Base-by-base conservation (phyloP, 2,113 vertebrate species). In the Pitta sordida region DNA sequence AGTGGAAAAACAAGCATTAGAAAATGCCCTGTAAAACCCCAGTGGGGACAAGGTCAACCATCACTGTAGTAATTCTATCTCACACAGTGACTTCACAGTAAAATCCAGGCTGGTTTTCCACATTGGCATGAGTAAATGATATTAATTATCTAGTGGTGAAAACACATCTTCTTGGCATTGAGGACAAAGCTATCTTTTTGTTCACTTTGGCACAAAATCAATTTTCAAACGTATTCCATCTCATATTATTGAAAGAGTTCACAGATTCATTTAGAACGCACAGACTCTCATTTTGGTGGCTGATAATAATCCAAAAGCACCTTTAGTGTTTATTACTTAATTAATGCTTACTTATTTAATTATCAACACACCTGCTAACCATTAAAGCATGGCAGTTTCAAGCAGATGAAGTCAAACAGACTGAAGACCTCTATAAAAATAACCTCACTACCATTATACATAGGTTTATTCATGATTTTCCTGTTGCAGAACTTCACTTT, bases 91-190 rank as follows among this genome's bases (percentile, higher is more conserved):
- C 56, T 53, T 55, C 17, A 68, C 37, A 85, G 32, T 65, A 85
- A 85, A 90, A 94, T 53, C 59, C 64, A 91, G 69, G 80, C 51
- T 93, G 46, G 6, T 62, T 93, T 95, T 84, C 89, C 67, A 65
- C 43, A 51, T 0, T 55, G 77, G n/a, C 76, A 67, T n/a, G 76
- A 92, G 43, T 67, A 84, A 92, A 86, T 56, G 39, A 27, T 76
- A 67, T 83, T 84, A 88, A 92, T 93, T 86, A 91, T 70, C 64
- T 83, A 18, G 69, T 43, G 60, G 56, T 75, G 52, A 93, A 94
- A 92, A 91, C n/a, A 88, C 73, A 74, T 86, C 69, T 77, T 69
- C 68, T 86, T 91, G 77, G 81, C 86, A 80, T 23, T 15, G 15
- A 85, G 51, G 84, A 93, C 53, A 94, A 93, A 93, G 62, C 46